phyloP scores from a whole-genome alignment of 64 coral and sea anemone genomes.

The Montipora cactus region DNA sequence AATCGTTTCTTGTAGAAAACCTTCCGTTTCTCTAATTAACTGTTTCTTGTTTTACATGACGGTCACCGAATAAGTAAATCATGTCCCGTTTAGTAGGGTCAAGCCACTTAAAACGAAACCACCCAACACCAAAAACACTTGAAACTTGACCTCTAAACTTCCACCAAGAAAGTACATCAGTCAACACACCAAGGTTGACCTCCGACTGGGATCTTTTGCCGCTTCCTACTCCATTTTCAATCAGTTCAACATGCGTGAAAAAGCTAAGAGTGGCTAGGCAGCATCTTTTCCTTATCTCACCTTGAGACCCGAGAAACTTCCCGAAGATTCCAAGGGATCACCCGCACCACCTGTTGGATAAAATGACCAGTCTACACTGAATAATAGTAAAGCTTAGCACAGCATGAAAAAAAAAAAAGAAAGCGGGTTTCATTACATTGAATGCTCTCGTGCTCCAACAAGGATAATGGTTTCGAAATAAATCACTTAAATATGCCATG shows the following conservation, averaged over 20 bases:
- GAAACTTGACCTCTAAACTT: slow-evolving; percentile 27
- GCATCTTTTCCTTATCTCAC: neutral
- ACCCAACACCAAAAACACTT: neutral
- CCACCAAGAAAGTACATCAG: neutral
- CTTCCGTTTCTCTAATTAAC: neutral
- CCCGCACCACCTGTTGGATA: neutral
- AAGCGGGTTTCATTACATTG: neutral
- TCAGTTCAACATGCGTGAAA: neutral
- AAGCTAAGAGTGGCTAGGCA: neutral
- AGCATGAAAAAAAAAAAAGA: neutral
- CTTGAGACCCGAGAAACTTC: neutral
- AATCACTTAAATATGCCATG: too few species aligned
- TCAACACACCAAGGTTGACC: neutral
- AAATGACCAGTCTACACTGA: neutral
- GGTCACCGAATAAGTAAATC: neutral
- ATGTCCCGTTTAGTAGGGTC: neutral
- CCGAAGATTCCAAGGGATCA: neutral
- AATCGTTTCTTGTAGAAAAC: neutral
- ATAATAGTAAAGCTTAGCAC: neutral
- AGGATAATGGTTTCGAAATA: too few species aligned
- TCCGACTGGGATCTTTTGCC: neutral
- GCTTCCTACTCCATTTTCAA: neutral
- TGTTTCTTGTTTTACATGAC: neutral
- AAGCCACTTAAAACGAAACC: neutral
- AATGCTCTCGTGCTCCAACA: too few species aligned